Percentiles rank a stretch among this genome's conserved stretches.
These are phyloP conservation scores for Sarotherodon lohbergeri DNA, from an alignment of 2,113 vertebrate species.

Conservation along the genomic window DNA sequence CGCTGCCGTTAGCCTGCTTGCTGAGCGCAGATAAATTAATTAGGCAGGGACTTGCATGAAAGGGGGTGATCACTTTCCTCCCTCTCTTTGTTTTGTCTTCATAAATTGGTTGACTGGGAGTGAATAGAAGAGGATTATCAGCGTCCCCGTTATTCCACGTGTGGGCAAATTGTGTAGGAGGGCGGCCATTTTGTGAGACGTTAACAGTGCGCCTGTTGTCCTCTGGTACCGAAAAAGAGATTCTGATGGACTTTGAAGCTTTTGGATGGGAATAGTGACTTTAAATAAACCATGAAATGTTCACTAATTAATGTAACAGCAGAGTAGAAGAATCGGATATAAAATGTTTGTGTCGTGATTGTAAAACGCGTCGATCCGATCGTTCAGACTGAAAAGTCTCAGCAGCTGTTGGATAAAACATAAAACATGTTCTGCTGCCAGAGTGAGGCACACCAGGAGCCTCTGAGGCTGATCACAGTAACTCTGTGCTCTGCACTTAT, in stretches of 20 bases:
- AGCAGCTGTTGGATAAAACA: background rate
- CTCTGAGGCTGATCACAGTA: rapidly evolving
- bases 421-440: background rate
- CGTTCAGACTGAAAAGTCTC: background rate
- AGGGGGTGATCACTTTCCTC: background rate
- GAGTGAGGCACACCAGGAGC: background rate
- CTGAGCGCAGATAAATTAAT: background rate
- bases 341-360: background rate
- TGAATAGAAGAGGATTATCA: background rate
- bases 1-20: background rate
- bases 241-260: background rate
- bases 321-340: background rate
- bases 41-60: background rate
- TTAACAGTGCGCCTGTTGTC: background rate
- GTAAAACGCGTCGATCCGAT: background rate
- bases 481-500: background rate
- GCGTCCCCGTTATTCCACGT: background rate
- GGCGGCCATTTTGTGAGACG: background rate
- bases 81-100: background rate
- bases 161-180: background rate
- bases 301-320: background rate
- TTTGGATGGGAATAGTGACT: background rate
- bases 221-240: background rate
- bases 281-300: background rate
- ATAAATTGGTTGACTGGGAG: background rate